Evolutionary conservation across 2,888 invertebrate species (phyloP).

Genomic region (Euclidia mi): DNA sequence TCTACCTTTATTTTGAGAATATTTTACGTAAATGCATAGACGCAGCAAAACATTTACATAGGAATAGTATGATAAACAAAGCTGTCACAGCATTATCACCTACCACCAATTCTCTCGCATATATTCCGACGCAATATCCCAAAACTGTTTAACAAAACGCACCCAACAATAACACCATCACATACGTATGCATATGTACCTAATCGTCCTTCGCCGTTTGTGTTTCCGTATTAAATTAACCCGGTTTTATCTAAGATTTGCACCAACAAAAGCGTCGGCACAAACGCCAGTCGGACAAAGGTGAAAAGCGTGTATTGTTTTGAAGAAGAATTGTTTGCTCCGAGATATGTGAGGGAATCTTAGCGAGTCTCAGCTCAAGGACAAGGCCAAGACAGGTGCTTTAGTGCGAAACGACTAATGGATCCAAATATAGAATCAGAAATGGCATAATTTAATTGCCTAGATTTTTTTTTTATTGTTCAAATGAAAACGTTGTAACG

Average conservation of each 20-base stretch:
- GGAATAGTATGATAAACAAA: too few relatives aligned
- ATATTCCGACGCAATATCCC: too few relatives aligned
- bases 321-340: constrained; percentile 25
- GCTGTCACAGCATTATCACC: too few relatives aligned
- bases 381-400: constrained; percentile 9
- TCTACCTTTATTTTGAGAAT: too few relatives aligned
- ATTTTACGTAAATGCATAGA: too few relatives aligned
- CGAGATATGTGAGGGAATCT: constrained; percentile 18
- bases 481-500: too few relatives aligned
- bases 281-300: constrained; percentile 28
- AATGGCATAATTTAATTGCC: too few relatives aligned
- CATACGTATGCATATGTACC: background rate
- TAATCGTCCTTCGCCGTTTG: background rate
- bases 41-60: too few relatives aligned
- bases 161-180: too few relatives aligned
- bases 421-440: constrained; percentile 1
- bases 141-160: too few relatives aligned
- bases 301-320: constrained; percentile 32
- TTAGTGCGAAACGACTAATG: constrained; percentile 6
- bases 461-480: too few relatives aligned
- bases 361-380: constrained; percentile 16
- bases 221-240: constrained; percentile 18
- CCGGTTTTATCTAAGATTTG: constrained; percentile 16
- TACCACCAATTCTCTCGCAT: too few relatives aligned
- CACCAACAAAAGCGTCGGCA: constrained; percentile 29